Evolutionary conservation across 1,140 invertebrate species (phyloP).

Genomic region (Phortica variegata): DNA sequence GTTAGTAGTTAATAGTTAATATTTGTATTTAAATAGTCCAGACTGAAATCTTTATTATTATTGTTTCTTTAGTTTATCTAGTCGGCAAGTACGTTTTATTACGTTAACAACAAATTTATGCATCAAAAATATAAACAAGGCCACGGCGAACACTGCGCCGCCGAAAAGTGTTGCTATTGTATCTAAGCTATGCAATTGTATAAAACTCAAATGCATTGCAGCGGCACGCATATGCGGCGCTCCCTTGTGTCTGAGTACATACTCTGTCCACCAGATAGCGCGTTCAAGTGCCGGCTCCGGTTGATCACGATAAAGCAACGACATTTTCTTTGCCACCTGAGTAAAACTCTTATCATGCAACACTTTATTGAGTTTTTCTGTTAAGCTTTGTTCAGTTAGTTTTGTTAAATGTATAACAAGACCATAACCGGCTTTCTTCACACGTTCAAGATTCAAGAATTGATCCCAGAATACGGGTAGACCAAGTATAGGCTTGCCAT

Average conservation of each 20-base stretch:
- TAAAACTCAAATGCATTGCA: constrained; percentile 28
- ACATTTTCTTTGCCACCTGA: constrained; percentile 22
- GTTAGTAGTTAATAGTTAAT: no score
- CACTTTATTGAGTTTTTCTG: constrained; percentile 9
- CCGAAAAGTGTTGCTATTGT: constrained; percentile 22
- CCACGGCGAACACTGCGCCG: constrained; percentile 8
- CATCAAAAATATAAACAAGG: background rate
- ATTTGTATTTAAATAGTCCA: no score
- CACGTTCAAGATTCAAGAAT: constrained; percentile 60
- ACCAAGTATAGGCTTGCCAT: constrained; percentile 70
- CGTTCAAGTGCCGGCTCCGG: constrained; percentile 64
- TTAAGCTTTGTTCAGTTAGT: constrained; percentile 39
- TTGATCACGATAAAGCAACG: constrained; percentile 59
- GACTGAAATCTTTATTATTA: no score
- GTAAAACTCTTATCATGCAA: constrained; percentile 27
- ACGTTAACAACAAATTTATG: constrained; percentile 5
- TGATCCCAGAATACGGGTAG: constrained; percentile 72
- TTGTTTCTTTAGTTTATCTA: no score
- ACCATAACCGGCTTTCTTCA: constrained; percentile 58
- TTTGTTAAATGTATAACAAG: constrained; percentile 30
- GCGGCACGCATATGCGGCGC: constrained; percentile 37
- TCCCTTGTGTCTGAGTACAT: constrained; percentile 62
- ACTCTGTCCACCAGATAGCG: constrained; percentile 71
- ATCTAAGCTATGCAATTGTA: constrained; percentile 62
- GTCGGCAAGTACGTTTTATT: background rate